Evolutionary conservation across 2,797 vertebrate genomes (phyloP).

Genomic region (Dicrostonyx torquatus): DNA sequence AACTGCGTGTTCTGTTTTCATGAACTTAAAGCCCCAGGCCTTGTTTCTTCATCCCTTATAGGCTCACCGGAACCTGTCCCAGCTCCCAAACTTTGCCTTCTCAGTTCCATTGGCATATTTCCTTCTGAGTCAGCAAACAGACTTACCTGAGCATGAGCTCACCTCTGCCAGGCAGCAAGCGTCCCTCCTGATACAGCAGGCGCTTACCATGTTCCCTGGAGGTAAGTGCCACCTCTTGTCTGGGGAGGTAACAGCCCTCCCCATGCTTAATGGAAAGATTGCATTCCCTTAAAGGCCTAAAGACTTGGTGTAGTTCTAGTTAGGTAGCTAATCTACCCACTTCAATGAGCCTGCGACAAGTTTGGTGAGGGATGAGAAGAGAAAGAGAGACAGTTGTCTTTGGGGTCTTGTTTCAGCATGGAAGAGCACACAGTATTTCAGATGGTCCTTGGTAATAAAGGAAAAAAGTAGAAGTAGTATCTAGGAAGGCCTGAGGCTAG

Average conservation of each 20-base stretch:
- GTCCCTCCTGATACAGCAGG: slow-evolving; percentile 89
- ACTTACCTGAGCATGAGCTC: slow-evolving; percentile 87
- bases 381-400: too few species aligned
- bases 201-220: slow-evolving; percentile 95
- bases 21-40: neutral
- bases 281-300: neutral
- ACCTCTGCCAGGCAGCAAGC: slow-evolving; percentile 85
- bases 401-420: neutral
- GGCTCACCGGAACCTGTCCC: slow-evolving; percentile 96
- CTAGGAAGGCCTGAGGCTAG: neutral
- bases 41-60: slow-evolving; percentile 73
- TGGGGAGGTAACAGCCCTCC: neutral
- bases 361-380: neutral
- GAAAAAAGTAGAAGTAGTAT: neutral
- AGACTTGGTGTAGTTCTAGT: neutral
- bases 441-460: too few species aligned
- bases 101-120: slow-evolving; percentile 94
- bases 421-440: neutral
- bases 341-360: neutral
- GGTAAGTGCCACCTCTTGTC: slow-evolving; percentile 86
- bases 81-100: slow-evolving; percentile 98
- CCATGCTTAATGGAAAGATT: neutral
- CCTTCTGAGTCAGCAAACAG: slow-evolving; percentile 94
- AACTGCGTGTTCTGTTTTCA: neutral
- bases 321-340: fast-evolving